Conservation (phyloP, 2,113 vertebrate genomes). For the Micronycteris hirsuta region DNA sequence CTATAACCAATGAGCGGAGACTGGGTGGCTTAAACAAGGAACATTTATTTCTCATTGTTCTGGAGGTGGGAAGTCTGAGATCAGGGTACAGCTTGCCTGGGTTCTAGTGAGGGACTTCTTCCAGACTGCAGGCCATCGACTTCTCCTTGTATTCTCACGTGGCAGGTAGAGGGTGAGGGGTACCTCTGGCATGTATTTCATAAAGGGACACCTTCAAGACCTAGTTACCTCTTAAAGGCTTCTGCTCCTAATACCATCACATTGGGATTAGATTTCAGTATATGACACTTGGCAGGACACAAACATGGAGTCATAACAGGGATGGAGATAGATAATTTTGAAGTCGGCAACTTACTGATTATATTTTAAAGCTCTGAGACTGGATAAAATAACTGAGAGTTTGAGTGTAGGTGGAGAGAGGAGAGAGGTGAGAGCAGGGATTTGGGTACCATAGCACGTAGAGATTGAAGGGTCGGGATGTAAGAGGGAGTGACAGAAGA, state of each 20-base stretch:
- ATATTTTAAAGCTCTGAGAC: not conserved
- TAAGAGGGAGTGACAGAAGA: not conserved
- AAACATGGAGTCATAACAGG: not conserved
- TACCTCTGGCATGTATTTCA: not conserved
- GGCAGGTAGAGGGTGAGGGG: not conserved
- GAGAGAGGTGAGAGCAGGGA: not conserved
- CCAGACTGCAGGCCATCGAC: not conserved
- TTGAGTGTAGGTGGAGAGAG: not conserved
- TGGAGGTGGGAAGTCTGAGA: not conserved
- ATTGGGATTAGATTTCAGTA: not conserved
- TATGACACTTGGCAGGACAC: not conserved
- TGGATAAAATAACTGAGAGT: not conserved
- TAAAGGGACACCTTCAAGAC: not conserved
- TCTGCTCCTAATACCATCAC: not conserved
- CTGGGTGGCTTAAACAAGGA: not conserved
- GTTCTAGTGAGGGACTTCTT: not conserved
- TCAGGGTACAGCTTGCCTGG: not conserved
- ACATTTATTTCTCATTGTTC: not conserved
- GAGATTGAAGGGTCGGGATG: not conserved
- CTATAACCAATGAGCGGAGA: not conserved
- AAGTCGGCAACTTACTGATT: not conserved
- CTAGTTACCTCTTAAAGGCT: not conserved
- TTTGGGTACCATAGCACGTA: not conserved
- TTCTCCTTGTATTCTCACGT: not conserved
- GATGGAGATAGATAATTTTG: not conserved